Conservation (phyloP, 2,888 invertebrate genomes). For the Leptinotarsa rubiginosa region DNA sequence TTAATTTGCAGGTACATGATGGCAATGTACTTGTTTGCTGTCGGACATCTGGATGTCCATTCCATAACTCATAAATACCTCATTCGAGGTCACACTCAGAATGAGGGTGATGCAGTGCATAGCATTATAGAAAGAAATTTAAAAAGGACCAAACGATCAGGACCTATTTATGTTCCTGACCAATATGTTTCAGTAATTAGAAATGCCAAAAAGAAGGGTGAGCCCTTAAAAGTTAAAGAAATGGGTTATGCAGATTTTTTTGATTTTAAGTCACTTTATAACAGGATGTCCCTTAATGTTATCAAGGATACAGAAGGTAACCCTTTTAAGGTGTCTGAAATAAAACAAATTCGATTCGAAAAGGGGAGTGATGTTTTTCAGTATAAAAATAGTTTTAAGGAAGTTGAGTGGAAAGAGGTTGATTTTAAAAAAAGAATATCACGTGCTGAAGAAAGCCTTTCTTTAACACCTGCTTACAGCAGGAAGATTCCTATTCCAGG, state of each 20-base stretch:
- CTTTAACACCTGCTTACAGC: not conserved
- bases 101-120: constrained; percentile 37
- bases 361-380: constrained; percentile 19
- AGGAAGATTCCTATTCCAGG: constrained; percentile 23
- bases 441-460: not conserved
- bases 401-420: constrained; percentile 26
- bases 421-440: constrained; percentile 32
- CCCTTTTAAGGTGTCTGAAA: constrained; percentile 16
- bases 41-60: constrained; percentile 26
- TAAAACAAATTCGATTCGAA: constrained; percentile 29
- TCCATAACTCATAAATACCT: constrained; percentile 41
- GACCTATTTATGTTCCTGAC: constrained; percentile 37
- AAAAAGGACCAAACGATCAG: constrained; percentile 27
- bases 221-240: constrained; percentile 33
- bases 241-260: constrained; percentile 32
- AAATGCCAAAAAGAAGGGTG: constrained; percentile 35
- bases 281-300: too few relatives aligned
- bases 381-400: constrained; percentile 31
- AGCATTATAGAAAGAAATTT: constrained; percentile 33
- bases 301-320: too few relatives aligned
- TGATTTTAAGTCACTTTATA: constrained; percentile 29
- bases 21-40: constrained; percentile 31
- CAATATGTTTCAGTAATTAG: constrained; percentile 32
- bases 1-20: constrained; percentile 31
- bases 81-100: constrained; percentile 38